A percentile compares a stretch with the other conserved stretches of the same genome.
Conservation (phyloP, 1,140 invertebrate species). For the Aphaenogaster ashmeadi region DNA sequence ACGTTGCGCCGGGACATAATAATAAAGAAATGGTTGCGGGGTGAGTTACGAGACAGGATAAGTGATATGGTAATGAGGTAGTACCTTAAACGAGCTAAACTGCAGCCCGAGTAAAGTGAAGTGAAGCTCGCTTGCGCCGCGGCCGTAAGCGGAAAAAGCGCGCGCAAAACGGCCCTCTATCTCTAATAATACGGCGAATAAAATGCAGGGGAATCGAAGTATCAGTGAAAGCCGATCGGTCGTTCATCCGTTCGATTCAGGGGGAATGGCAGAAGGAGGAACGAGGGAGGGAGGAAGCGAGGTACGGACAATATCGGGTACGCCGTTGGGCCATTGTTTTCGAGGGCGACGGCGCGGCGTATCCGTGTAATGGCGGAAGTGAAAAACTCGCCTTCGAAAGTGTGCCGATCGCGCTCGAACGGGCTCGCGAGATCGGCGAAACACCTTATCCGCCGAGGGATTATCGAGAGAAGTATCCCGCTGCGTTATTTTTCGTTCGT, state of each 20-base stretch:
- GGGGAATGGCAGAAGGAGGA: background rate
- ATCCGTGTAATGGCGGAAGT: conserved; percentile 69
- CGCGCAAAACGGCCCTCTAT: conserved; percentile 28
- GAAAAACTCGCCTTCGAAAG: conserved; percentile 60
- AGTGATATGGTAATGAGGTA: conserved; percentile 65
- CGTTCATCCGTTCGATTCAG: conserved; percentile 19
- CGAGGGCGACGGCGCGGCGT: conserved; percentile 56
- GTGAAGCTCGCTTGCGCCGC: conserved; percentile 49
- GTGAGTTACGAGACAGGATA: conserved; percentile 66
- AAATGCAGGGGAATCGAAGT: conserved; percentile 37
- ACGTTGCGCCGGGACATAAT: conserved; percentile 48
- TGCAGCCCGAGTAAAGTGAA: conserved; percentile 31
- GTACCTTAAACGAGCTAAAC: conserved; percentile 59
- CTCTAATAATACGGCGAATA: conserved; percentile 62
- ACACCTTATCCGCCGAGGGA: conserved; percentile 19
- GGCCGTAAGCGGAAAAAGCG: conserved; percentile 57
- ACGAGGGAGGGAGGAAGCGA: background rate
- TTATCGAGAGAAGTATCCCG: conserved; percentile 68
- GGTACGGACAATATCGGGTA: conserved; percentile 11
- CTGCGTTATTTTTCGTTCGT: conserved; percentile 57
- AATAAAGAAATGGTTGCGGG: conserved; percentile 52
- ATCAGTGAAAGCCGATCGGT: conserved; percentile 74
- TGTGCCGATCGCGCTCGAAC: conserved; percentile 53
- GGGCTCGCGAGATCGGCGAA: conserved; percentile 56
- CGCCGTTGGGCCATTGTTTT: conserved; percentile 49